A percentile compares a stretch with the other conserved stretches of the same genome.
These are phyloP conservation scores for Tolmerus cingulatus DNA, from an alignment of 2,888 invertebrate species.

Conservation along the genomic window DNA sequence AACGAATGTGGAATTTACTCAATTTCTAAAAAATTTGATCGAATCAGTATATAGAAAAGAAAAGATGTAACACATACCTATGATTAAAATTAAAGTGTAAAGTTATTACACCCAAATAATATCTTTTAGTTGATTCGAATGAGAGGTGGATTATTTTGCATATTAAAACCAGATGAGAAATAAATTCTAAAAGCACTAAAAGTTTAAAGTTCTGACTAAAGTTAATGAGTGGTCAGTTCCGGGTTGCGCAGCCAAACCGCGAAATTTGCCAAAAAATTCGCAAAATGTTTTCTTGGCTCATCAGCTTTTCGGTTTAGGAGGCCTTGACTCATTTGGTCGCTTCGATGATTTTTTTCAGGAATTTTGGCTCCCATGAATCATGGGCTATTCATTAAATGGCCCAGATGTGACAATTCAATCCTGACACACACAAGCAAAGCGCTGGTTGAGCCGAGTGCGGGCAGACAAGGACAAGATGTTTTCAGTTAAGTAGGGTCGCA, in stretches of 20 bases:
- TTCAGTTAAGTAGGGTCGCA: constrained; percentile 24
- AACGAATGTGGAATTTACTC: no score
- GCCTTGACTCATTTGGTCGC: neutral
- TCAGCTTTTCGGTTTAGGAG: neutral
- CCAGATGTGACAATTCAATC: constrained; percentile 24
- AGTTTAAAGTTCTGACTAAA: no score
- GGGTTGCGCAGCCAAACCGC: neutral
- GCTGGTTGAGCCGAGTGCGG: neutral
- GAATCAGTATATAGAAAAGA: no score
- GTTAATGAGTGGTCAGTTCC: no score
- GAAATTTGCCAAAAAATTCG: neutral
- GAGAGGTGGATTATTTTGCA: no score
- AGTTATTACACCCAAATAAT: no score
- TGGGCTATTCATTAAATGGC: neutral
- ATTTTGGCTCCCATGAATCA: neutral
- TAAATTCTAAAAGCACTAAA: no score
- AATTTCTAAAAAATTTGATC: no score
- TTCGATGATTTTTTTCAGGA: neutral
- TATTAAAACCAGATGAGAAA: no score
- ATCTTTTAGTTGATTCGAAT: no score
- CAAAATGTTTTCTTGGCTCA: neutral
- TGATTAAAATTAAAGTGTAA: no score
- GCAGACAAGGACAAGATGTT: neutral
- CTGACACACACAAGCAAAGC: neutral
- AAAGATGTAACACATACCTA: no score